phyloP scores from a whole-genome alignment of 2,888 invertebrate genomes.

The Rhagium mordax region DNA sequence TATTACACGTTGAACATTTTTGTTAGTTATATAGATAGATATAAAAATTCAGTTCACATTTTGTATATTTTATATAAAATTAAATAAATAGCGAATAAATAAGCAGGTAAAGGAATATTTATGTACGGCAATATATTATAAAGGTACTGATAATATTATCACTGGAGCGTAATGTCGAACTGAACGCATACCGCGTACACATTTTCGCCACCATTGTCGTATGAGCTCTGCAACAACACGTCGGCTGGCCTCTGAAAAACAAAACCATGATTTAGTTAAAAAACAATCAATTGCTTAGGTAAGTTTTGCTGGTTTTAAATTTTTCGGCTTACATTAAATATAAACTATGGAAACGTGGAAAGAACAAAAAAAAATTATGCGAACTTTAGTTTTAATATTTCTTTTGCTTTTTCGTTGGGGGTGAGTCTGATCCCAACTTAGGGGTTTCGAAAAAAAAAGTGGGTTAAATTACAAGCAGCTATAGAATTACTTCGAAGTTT shows the following conservation, averaged over 20 bases:
- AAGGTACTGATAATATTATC: not conserved
- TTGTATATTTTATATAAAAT: slow-evolving; percentile 8
- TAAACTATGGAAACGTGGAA: too few relatives aligned
- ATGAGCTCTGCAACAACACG: not conserved
- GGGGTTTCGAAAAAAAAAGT: too few relatives aligned
- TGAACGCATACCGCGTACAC: not conserved
- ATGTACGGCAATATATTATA: not conserved
- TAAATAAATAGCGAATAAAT: slow-evolving; percentile 24
- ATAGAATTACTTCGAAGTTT: too few relatives aligned
- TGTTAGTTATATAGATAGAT: not conserved
- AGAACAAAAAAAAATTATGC: too few relatives aligned
- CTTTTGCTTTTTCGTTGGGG: too few relatives aligned
- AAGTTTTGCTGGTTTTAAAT: too few relatives aligned
- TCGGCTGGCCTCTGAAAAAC: slow-evolving; percentile 19
- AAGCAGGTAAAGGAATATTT: slow-evolving; percentile 7
- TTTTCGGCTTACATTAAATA: too few relatives aligned
- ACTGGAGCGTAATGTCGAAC: not conserved
- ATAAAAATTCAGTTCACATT: not conserved
- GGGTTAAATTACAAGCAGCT: too few relatives aligned
- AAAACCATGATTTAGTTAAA: too few relatives aligned
- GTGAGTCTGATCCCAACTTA: too few relatives aligned
- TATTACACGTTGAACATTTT: not conserved
- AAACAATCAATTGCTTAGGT: too few relatives aligned
- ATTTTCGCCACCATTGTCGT: not conserved
- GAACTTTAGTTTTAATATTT: too few relatives aligned